These are phyloP conservation scores for Melieria picta DNA, from an alignment of 2,888 invertebrate genomes.

Conservation along the genomic window DNA sequence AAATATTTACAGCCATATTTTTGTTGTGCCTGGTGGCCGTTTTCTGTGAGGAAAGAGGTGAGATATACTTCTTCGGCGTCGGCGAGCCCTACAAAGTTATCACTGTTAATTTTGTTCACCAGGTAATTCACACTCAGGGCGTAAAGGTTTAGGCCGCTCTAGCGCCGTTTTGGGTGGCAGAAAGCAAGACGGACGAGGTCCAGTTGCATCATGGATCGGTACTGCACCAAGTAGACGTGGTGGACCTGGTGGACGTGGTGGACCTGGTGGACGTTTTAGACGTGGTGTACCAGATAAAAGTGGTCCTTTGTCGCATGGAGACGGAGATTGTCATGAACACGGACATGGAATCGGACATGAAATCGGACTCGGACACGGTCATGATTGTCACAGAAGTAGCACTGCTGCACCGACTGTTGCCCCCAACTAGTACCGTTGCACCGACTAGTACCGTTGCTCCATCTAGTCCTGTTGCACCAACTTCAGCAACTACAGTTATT, in stretches of 20 bases:
- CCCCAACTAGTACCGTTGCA: not conserved
- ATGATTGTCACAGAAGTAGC: too few relatives aligned
- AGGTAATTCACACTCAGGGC: too few relatives aligned
- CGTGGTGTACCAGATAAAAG: not conserved
- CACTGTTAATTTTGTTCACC: too few relatives aligned
- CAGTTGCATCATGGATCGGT: too few relatives aligned
- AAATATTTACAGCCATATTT: constrained; percentile 4
- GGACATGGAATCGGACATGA: not conserved
- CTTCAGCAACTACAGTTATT: not conserved
- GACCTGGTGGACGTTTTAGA: not conserved
- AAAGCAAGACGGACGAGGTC: too few relatives aligned
- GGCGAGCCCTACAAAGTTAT: too few relatives aligned
- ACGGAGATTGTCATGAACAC: not conserved
- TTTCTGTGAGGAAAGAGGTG: not conserved
- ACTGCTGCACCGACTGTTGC: not conserved
- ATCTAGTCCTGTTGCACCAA: not conserved
- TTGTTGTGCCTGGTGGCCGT: not conserved
- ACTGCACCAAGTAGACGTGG: too few relatives aligned
- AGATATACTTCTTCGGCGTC: not conserved
- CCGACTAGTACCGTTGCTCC: not conserved
- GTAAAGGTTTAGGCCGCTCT: too few relatives aligned
- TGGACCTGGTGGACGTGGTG: not conserved
- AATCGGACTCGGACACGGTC: not conserved
- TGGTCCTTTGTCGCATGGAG: too few relatives aligned
- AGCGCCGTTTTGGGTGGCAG: too few relatives aligned